Evolutionary conservation across 1,140 invertebrate species (phyloP), one percentile per base, ranked within the genome.

Genomic region (Bombus polaris): DNA sequence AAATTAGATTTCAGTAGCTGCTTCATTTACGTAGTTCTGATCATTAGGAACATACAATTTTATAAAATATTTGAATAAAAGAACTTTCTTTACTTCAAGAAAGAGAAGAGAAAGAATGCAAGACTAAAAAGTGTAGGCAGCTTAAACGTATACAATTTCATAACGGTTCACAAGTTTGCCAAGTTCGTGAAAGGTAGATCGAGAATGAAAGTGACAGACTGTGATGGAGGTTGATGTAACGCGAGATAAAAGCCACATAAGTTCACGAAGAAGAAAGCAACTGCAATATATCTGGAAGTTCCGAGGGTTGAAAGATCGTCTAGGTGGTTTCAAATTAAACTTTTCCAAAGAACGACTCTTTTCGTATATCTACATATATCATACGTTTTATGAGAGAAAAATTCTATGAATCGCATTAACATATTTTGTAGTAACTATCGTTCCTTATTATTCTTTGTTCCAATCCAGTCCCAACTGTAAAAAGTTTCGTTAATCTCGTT

Each of bases 141-240:
- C 1, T 39, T 73, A 44, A 22, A 44, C 62, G 47, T 62, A 22
- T 77, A n/a, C 15, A 66, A 65, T 32, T 37, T 37, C 9, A 44
- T 32, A 32, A 59, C 32, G 37, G 22, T 28, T 62, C 28, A 3
- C 9, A 15, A 22, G 9, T 25, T n/a, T 32, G 12, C 3, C 22
- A 32, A 47, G 3, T 39, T 47, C 42, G 28, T 53, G 42, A 47
- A 47, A 68, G 12, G 32, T 15, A 37, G 25, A 70, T 70, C 42
- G 18, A 80, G 78, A 80, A 47, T 39, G 44, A 53, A 80, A 80
- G 42, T 70, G 78, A 80, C 42, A 70, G 65, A 35, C 12, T 44
- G 28, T 70, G 42, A 80, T 35, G 44, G 37, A 53, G 42, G 77
- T 79, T 79, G 59, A 78, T 66, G 35, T 79, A 68, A 79, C 22